Evolutionary conservation across 2,888 invertebrate species (phyloP).

Genomic region (Phoenoteleia sp.): DNA sequence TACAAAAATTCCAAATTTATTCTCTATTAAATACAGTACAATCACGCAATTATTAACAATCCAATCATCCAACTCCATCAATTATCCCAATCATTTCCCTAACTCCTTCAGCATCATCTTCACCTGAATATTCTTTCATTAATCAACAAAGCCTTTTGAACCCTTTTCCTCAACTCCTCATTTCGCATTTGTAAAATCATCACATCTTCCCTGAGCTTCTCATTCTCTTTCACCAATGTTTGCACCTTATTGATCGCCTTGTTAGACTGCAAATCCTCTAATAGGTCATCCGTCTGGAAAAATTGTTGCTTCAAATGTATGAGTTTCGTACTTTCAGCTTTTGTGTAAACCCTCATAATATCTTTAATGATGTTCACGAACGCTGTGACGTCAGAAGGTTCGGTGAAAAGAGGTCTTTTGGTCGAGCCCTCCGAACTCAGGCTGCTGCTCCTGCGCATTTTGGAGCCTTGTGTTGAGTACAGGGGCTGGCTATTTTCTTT

Average conservation of each 20-base stretch:
- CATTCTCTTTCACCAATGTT: slow-evolving; percentile 80
- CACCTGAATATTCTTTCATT: slow-evolving; percentile 81
- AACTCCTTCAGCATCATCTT: slow-evolving; percentile 81
- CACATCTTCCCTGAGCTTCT: slow-evolving; percentile 78
- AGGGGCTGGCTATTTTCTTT: slow-evolving; percentile 78
- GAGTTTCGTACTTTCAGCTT: slow-evolving; percentile 82
- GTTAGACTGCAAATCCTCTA: slow-evolving; percentile 76
- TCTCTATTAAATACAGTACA: no score
- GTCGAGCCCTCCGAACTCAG: not conserved
- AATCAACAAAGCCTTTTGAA: slow-evolving; percentile 78
- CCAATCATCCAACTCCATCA: no score
- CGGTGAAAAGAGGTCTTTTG: no score
- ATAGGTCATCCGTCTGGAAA: slow-evolving; percentile 80
- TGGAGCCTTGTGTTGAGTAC: no score
- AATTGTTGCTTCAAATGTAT: slow-evolving; percentile 79
- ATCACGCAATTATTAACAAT: no score
- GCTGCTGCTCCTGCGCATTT: slow-evolving; percentile 42
- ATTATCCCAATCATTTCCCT: slow-evolving; percentile 57
- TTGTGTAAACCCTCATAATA: slow-evolving; percentile 80
- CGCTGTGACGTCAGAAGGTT: slow-evolving; percentile 78
- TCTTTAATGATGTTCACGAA: slow-evolving; percentile 83
- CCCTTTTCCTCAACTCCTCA: slow-evolving; percentile 79
- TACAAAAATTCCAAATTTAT: no score
- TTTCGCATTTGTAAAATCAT: slow-evolving; percentile 76
- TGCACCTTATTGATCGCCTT: slow-evolving; percentile 75